Conservation (phyloP, 2,113 vertebrate species). For the Delphinus delphis region DNA sequence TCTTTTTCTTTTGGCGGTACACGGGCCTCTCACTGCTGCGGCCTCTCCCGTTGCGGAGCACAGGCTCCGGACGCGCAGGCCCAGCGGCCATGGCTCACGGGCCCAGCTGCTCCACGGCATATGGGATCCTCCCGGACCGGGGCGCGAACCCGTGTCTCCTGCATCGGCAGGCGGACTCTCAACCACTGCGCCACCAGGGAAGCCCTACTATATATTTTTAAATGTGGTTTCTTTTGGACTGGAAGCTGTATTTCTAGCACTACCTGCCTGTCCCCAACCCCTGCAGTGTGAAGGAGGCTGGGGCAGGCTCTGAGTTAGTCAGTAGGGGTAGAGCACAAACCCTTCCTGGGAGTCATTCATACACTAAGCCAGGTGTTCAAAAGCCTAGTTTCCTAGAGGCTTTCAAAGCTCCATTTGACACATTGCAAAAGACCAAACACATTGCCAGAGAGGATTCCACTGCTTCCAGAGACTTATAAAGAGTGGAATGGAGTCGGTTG, state of each 20-base stretch:
- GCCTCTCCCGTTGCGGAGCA: too few species aligned
- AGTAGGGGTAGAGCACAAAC: background rate
- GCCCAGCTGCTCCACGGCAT: too few species aligned
- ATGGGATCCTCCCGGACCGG: too few species aligned
- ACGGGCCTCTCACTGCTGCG: too few species aligned
- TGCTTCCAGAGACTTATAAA: conserved; percentile 5
- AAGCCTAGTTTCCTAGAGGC: background rate
- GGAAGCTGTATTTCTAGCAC: background rate
- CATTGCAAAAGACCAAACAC: background rate
- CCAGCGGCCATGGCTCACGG: too few species aligned
- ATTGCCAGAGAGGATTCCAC: background rate
- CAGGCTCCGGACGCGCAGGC: too few species aligned
- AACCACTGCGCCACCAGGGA: too few species aligned
- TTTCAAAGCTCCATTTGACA: background rate
- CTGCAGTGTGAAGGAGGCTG: background rate
- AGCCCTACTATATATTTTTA: background rate
- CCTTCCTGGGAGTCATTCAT: background rate
- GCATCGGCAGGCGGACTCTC: too few species aligned
- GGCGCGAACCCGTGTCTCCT: too few species aligned
- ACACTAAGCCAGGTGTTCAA: background rate
- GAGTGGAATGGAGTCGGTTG: background rate
- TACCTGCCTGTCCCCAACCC: too few species aligned
- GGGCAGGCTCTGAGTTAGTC: background rate
- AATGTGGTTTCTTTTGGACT: background rate
- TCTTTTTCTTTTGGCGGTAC: too few species aligned